These are phyloP conservation scores for Callinectes sapidus DNA, from an alignment of 2,888 invertebrate genomes.

Conservation along the genomic window DNA sequence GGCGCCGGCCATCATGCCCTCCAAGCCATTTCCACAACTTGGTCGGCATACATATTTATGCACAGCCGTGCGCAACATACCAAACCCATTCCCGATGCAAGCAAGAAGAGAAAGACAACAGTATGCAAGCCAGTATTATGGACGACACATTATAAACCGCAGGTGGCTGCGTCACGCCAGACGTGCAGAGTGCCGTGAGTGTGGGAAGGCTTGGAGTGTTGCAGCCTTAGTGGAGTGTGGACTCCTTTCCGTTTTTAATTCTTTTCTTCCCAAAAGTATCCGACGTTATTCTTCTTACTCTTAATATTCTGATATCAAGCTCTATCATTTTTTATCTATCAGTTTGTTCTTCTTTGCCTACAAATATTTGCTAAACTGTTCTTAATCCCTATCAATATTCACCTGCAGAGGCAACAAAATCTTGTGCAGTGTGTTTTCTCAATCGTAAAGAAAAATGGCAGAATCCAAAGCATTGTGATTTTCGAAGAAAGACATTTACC, in stretches of 20 bases:
- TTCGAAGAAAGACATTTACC: background rate
- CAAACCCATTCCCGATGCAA: background rate
- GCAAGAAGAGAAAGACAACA: background rate
- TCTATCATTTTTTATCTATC: background rate
- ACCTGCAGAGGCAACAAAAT: background rate
- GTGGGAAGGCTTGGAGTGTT: background rate
- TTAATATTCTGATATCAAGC: background rate
- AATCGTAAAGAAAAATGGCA: background rate
- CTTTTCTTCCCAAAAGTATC: background rate
- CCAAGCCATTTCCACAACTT: background rate
- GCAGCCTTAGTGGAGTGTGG: background rate
- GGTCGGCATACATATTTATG: background rate
- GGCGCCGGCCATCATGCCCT: background rate
- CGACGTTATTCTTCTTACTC: background rate
- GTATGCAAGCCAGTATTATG: background rate
- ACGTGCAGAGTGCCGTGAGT: background rate
- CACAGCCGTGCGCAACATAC: background rate
- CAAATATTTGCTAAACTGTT: background rate
- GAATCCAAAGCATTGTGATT: background rate
- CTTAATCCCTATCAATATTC: background rate
- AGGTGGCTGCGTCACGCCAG: background rate
- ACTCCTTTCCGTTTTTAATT: background rate
- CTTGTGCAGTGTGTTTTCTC: background rate
- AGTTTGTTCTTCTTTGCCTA: background rate
- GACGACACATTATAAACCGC: background rate